Evolutionary conservation across 2,888 invertebrate genomes (phyloP), one percentile per base, ranked within the genome.

Genomic region (Nemurella pictetii): DNA sequence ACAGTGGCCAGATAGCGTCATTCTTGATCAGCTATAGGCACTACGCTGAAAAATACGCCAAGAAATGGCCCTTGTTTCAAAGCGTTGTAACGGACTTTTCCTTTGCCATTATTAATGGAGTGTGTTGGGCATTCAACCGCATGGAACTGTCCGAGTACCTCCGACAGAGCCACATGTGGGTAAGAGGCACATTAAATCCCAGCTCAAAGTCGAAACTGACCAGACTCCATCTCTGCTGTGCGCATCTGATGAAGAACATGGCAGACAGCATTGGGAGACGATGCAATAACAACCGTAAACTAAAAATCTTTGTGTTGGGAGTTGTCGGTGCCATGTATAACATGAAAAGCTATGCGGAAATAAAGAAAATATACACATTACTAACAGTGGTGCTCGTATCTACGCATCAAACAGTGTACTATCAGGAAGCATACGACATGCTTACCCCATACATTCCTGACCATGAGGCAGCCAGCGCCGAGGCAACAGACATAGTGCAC

Each of bases 181-280:
- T 77, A 4, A 27, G 15, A 28, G 77, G 77, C 12, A 77, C 77
- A 4, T 26, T 77, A 26, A 77, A 77, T 5, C 15, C 26, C 28
- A 26, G 12, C 12, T 2, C 28, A 3, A 77, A 77, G 28, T 0
- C 26, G 15, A 0, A 12, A 26, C 15, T 77, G 28, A 77, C 28
- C 25, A 77, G 15, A 26, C 27, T 26, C 26, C 77, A 77, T 77
- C 28, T 77, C 0, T 77, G 77, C 27, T 77, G 77, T 27, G 77
- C 77, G 12, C 77, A 77, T 27, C 26, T 77, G 12, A 77, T 77
- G 77, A 77, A 77, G 77, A 77, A 77, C 28, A 77, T 77, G 77
- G 77, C 77, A 2, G 77, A 77, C 77, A 77, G 77, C 12, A 77
- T 77, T 12, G 77, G 77, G 15, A 28, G 26, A 28, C 28, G 20